These are phyloP conservation scores for Eptesicus fuscus DNA, from an alignment of 2,113 vertebrate genomes.

Conservation along the genomic window DNA sequence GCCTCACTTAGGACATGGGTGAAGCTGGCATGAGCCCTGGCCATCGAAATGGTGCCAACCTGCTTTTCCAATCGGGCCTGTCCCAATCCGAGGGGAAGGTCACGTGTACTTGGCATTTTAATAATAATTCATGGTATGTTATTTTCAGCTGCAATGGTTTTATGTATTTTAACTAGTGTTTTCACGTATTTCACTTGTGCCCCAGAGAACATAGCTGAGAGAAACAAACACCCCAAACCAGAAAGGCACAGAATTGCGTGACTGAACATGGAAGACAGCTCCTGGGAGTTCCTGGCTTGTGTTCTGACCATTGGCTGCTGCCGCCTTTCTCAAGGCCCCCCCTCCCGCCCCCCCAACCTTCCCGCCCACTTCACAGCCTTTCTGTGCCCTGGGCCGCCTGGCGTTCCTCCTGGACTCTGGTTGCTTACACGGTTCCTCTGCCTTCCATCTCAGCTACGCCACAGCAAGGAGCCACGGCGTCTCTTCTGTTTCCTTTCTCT, in stretches of 20 bases:
- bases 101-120: background rate
- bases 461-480: background rate
- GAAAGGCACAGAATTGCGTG: background rate
- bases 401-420: background rate
- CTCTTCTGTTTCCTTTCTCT: slow-evolving; percentile 1
- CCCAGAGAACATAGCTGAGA: background rate
- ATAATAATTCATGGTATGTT: background rate
- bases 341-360: background rate
- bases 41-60: background rate
- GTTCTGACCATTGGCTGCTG: background rate
- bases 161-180: slow-evolving; percentile 17
- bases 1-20: background rate
- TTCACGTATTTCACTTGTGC: background rate
- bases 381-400: background rate
- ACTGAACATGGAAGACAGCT: background rate
- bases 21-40: background rate
- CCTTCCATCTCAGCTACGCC: background rate
- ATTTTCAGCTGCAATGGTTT: slow-evolving; percentile 31
- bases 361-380: background rate
- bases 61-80: background rate
- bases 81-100: background rate
- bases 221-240: background rate
- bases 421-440: background rate
- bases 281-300: background rate
- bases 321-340: background rate